Percentiles rank a stretch among this genome's conserved stretches.
Conservation (phyloP, 2,797 vertebrate genomes). For the Pipistrellus pygmaeus region DNA sequence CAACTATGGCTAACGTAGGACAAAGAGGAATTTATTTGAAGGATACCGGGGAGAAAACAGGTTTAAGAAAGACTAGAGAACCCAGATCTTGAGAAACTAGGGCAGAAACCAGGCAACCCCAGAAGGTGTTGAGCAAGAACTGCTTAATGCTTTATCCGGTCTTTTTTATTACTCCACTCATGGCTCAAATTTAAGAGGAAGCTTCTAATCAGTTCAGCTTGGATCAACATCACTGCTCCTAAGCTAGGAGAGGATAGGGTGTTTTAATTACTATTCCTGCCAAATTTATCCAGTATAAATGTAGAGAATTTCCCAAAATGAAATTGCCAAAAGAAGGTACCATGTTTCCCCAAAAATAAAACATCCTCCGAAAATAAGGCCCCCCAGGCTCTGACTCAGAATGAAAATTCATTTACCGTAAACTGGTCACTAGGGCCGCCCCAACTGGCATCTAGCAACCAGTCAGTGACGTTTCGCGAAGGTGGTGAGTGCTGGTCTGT, state of each 20-base stretch:
- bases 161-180: not conserved
- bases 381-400: too few relatives aligned
- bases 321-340: not conserved
- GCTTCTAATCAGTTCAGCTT: slow-evolving; percentile 15
- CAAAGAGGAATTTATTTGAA: slow-evolving; percentile 35
- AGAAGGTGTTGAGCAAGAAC: not conserved
- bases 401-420: too few relatives aligned
- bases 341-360: too few relatives aligned
- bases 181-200: slow-evolving; percentile 35
- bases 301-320: not conserved
- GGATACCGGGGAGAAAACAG: not conserved
- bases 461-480: too few relatives aligned
- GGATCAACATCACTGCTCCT: not conserved
- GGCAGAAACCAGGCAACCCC: slow-evolving; percentile 9
- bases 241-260: not conserved
- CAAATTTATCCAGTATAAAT: not conserved
- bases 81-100: not conserved
- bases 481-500: too few relatives aligned
- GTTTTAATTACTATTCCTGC: not conserved
- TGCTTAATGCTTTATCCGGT: not conserved
- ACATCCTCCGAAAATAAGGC: too few relatives aligned
- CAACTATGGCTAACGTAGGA: slow-evolving; percentile 45
- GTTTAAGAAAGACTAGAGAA: slow-evolving; percentile 27
- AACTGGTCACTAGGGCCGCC: too few relatives aligned
- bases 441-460: too few relatives aligned